Conservation (phyloP, 2,113 vertebrate genomes). For the Gallinago undulata region DNA sequence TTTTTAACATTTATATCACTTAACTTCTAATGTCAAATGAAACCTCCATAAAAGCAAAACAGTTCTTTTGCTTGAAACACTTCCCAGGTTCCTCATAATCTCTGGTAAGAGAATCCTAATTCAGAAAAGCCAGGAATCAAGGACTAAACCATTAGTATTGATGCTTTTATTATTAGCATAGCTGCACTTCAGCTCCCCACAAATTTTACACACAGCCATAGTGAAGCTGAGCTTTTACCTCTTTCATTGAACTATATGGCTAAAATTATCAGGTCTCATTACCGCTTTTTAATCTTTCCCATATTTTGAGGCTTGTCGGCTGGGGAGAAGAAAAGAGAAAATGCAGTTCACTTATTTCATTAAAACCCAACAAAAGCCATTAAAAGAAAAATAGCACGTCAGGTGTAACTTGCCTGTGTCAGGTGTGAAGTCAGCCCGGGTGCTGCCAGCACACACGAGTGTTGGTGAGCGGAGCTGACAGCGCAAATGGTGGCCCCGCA, state of each 20-base stretch:
- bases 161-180: not conserved
- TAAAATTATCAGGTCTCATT: not conserved
- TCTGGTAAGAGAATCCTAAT: not conserved
- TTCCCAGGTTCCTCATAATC: not conserved
- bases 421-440: not conserved
- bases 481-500: not conserved
- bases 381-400: slow-evolving; percentile 40
- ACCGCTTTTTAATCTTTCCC: not conserved
- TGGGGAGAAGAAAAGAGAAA: slow-evolving; percentile 13
- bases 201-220: not conserved
- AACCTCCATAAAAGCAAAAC: slow-evolving; percentile 25
- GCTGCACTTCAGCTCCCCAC: not conserved
- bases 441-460: not conserved
- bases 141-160: not conserved
- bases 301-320: not conserved
- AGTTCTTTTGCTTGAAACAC: not conserved
- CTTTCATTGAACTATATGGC: not conserved
- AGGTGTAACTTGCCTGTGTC: not conserved
- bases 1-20: slow-evolving; percentile 26
- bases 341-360: not conserved
- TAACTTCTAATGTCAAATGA: slow-evolving; percentile 34
- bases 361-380: slow-evolving; percentile 38
- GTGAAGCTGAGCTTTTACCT: not conserved
- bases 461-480: not conserved
- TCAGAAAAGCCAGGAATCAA: not conserved